Evolutionary conservation across 2,797 vertebrate genomes (phyloP).

Genomic region (Onychomys leucogaster): DNA sequence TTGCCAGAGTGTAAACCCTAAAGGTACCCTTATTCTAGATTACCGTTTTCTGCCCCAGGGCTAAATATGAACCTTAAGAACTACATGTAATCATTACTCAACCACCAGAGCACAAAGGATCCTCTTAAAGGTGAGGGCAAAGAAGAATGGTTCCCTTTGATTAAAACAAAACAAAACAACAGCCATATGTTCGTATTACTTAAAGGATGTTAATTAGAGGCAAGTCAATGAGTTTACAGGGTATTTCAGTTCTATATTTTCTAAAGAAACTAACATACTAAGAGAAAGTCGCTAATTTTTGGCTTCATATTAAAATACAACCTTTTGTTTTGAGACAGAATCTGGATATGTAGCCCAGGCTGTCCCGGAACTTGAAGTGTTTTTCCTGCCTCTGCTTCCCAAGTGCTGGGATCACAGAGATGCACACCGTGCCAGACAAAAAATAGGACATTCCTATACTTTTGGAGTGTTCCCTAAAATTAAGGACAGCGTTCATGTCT

Average conservation of each 20-base stretch:
- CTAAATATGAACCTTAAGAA: conserved; percentile 22
- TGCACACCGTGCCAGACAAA: neutral
- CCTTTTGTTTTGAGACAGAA: neutral
- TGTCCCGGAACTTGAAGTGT: neutral
- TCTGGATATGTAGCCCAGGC: neutral
- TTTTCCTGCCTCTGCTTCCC: neutral
- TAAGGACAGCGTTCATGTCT: conserved; percentile 46
- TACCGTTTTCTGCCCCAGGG: neutral
- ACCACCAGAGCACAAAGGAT: neutral
- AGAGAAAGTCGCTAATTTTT: conserved; percentile 26
- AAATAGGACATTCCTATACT: conserved; percentile 31
- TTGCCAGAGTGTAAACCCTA: conserved; percentile 11
- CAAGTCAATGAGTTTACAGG: conserved; percentile 16
- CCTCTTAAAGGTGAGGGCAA: conserved; percentile 17
- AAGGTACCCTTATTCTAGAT: conserved; percentile 17
- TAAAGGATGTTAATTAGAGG: conserved; percentile 44
- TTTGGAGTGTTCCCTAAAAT: conserved; percentile 41
- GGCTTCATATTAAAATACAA: conserved; percentile 54
- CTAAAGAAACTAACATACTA: conserved; percentile 19
- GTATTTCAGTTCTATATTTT: conserved; percentile 50
- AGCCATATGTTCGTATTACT: neutral
- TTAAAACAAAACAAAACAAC: neutral
- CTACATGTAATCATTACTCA: neutral
- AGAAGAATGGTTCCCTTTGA: conserved; percentile 4
- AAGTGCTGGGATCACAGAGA: neutral